phyloP scores from a whole-genome alignment of 2,888 invertebrate species.

The Nineta flava region DNA sequence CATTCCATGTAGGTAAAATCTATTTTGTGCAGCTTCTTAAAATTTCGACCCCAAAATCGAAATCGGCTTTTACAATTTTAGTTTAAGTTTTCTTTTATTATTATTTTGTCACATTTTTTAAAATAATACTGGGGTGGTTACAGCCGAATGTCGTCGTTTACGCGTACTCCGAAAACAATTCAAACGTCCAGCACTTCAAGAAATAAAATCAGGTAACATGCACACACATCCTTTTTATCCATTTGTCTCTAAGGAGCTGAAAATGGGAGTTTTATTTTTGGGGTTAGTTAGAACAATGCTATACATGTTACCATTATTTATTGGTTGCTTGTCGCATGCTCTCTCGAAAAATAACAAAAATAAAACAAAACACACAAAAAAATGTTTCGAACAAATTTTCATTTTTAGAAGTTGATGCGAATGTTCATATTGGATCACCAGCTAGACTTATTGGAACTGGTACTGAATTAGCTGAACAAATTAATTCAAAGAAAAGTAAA shows the following conservation, averaged over 20 bases:
- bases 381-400: too few relatives aligned
- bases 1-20: too few relatives aligned
- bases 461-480: slow-evolving; percentile 3
- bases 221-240: background rate
- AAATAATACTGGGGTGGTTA: background rate
- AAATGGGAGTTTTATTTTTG: too few relatives aligned
- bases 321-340: slow-evolving; percentile 2
- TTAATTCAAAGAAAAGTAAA: slow-evolving; percentile 1
- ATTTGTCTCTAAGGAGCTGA: background rate
- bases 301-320: slow-evolving; percentile 3
- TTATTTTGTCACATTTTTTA: background rate
- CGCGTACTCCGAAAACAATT: background rate
- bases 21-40: too few relatives aligned
- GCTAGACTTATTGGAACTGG: slow-evolving; percentile 22
- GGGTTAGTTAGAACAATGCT: background rate
- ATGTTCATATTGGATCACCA: slow-evolving; percentile 37
- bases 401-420: slow-evolving; percentile 30
- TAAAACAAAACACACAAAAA: too few relatives aligned
- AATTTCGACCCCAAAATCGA: too few relatives aligned
- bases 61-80: too few relatives aligned
- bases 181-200: background rate
- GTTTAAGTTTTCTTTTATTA: slow-evolving; percentile 8
- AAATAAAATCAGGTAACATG: background rate
- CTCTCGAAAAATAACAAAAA: background rate
- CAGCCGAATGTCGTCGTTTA: slow-evolving; percentile 1